Base-by-base conservation (phyloP, 1,140 invertebrate genomes). In the Eulimnadia texana region DNA sequence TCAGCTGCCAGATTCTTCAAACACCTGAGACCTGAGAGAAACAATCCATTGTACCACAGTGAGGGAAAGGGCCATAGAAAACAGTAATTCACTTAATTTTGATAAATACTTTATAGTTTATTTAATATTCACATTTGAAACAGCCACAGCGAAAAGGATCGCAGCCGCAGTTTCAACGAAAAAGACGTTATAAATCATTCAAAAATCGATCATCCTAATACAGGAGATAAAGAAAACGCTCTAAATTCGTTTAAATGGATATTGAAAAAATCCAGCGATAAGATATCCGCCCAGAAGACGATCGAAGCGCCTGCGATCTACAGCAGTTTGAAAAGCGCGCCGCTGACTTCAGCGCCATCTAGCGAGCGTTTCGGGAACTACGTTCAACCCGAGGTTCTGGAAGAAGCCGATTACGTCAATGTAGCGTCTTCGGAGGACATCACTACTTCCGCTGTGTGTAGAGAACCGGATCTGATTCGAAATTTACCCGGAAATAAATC, bases 341-440 rank as follows among this genome's bases (percentile, higher is more conserved):
- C 33, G 33, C 6, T 16, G 16, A 9, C 16, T 6, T 6, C 16
- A 16, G 33, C 33, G 16, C 33, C 33, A 42, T 42, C 33, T 42
- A 42, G 33, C 33, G 33, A 42, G 6, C 33, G 16, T 9, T 6
- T 42, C 33, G 33, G 16, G 6, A 42, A 42, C 33, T 16, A 42
- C 33, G 33, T 42, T 6, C 33, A 9, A 6, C 33, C 16, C 6
- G 33, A 42, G 6, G 6, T 66, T 63, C n/a, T 67, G 70, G 29
- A 65, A 13, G 70, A 71, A 61, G 64, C 66, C 6, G 70, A 71
- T 59, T 71, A 71, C 60, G 68, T 66, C 16, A 70, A 69, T 47
- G 68, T 19, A 68, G 70, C 47, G 63, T 68, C 54, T 60, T 66
- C 6, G 54, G 51, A 50, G 28, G 59, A 55, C 33, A 42, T 42